phyloP scores from a whole-genome alignment of 1,140 invertebrate species.

The Diabrotica virgifera region DNA sequence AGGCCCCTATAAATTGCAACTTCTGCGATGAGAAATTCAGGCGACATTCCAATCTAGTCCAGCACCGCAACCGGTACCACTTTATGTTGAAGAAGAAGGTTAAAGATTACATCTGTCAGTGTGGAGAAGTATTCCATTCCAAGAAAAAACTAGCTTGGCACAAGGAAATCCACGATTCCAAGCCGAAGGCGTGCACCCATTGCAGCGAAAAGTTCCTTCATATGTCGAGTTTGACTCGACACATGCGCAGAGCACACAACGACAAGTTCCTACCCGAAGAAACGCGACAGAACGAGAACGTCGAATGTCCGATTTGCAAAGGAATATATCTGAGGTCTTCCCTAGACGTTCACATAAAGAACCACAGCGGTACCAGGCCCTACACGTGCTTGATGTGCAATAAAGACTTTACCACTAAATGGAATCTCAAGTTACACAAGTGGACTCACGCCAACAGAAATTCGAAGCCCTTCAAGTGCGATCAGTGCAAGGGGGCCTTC shows the following conservation, averaged over 20 bases:
- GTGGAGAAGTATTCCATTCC: conserved; percentile 77
- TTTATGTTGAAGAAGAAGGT: conserved; percentile 63
- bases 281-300: conserved; percentile 62
- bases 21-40: conserved; percentile 81
- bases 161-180: conserved; percentile 76
- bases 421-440: conserved; percentile 83
- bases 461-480: conserved; percentile 82
- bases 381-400: conserved; percentile 79
- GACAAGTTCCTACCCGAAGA: conserved; percentile 66
- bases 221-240: conserved; percentile 73
- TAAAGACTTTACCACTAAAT: conserved; percentile 82
- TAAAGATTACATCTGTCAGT: conserved; percentile 79
- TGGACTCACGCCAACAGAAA: conserved; percentile 85
- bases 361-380: conserved; percentile 70
- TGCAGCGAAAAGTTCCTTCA: conserved; percentile 84
- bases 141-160: conserved; percentile 81
- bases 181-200: conserved; percentile 77
- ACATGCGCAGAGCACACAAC: conserved; percentile 79
- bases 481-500: conserved; percentile 77
- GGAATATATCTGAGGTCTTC: conserved; percentile 75
- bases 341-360: conserved; percentile 75
- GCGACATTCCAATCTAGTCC: conserved; percentile 79
- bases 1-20: conserved; percentile 76
- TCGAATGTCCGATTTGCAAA: conserved; percentile 77
- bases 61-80: conserved; percentile 73